A percentile compares a stretch with the other conserved stretches of the same genome.
Conservation (phyloP, 2,113 vertebrate genomes). For the Phoenicopterus ruber region DNA sequence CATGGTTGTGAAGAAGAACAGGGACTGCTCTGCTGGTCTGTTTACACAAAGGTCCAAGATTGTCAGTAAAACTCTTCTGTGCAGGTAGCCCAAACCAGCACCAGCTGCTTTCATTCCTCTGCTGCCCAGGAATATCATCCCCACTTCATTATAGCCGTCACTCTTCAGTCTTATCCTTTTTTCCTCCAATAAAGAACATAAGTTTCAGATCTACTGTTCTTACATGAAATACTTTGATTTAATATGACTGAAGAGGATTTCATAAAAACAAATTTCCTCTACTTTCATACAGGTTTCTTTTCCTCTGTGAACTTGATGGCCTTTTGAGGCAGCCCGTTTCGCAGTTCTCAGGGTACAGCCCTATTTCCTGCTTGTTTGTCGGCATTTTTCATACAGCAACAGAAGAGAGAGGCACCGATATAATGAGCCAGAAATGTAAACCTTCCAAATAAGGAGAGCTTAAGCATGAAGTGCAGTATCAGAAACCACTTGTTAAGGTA, state of each 20-base stretch:
- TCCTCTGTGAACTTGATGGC: background rate
- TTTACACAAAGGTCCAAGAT: background rate
- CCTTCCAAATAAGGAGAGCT: background rate
- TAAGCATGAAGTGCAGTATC: background rate
- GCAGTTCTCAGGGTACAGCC: background rate
- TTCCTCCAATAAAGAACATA: background rate
- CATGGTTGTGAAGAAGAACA: background rate
- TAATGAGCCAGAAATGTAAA: background rate
- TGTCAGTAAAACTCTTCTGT: background rate
- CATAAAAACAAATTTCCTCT: background rate
- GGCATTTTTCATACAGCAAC: background rate
- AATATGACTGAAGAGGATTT: background rate
- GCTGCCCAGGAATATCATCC: background rate
- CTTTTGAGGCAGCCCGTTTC: background rate
- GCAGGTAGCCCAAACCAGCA: background rate
- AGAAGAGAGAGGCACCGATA: background rate
- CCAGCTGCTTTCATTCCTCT: background rate
- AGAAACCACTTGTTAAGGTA: background rate
- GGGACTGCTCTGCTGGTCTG: background rate
- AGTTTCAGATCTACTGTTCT: background rate
- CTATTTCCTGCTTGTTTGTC: background rate
- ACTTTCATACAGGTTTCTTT: background rate
- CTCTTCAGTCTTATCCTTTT: background rate
- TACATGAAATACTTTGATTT: background rate
- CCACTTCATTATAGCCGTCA: background rate